phyloP scores from a whole-genome alignment of 2,888 invertebrate genomes.

The Acanthosepion lycidas region DNA sequence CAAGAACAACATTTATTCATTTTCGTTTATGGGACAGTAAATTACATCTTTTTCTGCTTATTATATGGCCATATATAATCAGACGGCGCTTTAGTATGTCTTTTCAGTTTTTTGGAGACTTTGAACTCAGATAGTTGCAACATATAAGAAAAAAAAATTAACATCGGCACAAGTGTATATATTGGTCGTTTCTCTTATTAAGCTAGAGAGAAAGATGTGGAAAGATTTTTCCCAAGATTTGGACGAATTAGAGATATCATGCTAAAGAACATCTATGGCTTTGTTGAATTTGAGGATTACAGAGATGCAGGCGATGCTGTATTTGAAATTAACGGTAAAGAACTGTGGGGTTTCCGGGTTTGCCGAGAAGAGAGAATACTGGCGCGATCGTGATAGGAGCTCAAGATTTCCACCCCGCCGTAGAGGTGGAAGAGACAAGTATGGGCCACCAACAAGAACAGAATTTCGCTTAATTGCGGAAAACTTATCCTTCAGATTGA shows the following conservation, averaged over 20 bases:
- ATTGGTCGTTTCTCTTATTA: constrained; percentile 85
- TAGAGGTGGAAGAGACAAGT: constrained; percentile 75
- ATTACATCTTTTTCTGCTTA: too few relatives aligned
- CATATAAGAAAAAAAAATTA: too few relatives aligned
- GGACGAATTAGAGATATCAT: constrained; percentile 93
- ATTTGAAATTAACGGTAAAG: constrained; percentile 97
- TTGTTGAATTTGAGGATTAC: constrained; percentile 98
- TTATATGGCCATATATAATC: too few relatives aligned
- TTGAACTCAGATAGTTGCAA: too few relatives aligned
- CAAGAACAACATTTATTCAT: too few relatives aligned
- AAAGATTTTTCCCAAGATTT: constrained; percentile 96
- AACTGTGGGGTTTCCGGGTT: too few relatives aligned
- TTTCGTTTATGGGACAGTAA: too few relatives aligned
- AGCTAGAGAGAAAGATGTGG: constrained; percentile 91
- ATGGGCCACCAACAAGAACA: constrained; percentile 97
- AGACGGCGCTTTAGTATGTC: too few relatives aligned
- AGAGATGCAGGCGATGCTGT: constrained; percentile 99
- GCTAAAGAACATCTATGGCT: constrained; percentile 97
- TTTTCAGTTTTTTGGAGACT: too few relatives aligned
- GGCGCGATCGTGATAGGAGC: constrained; percentile 70
- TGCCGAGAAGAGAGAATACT: too few relatives aligned
- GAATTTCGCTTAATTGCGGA: constrained; percentile 96
- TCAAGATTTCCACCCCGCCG: constrained; percentile 62
- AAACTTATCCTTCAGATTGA: constrained; percentile 97
- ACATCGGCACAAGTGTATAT: constrained; percentile 79